Conservation (phyloP, 2,888 invertebrate genomes). For the Heliconius ismenius region DNA sequence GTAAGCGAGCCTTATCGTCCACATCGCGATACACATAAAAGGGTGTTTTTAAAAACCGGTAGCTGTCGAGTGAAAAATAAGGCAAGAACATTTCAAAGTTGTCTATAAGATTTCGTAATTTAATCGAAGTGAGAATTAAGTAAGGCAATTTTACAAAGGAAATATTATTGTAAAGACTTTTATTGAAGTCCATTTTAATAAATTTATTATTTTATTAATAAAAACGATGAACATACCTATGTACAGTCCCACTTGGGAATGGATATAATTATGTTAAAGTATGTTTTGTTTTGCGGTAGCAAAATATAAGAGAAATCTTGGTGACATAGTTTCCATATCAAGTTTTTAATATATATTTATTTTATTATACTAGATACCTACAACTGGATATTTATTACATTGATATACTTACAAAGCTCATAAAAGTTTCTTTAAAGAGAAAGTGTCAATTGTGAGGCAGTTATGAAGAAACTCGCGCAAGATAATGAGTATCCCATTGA, state of each 20-base stretch:
- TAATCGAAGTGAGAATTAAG: background rate
- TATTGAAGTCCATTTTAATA: background rate
- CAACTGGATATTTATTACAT: slow-evolving; percentile 9
- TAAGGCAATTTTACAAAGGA: background rate
- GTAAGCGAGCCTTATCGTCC: slow-evolving; percentile 6
- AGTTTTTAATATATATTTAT: slow-evolving; percentile 7
- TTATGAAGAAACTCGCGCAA: slow-evolving; percentile 55
- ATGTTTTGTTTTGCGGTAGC: background rate
- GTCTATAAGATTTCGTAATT: slow-evolving; percentile 6
- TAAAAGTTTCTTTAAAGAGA: slow-evolving; percentile 52
- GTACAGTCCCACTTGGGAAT: background rate
- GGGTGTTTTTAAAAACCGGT: slow-evolving; percentile 17
- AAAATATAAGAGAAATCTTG: slow-evolving; percentile 8
- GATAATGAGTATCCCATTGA: slow-evolving; percentile 59
- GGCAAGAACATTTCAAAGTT: slow-evolving; percentile 1
- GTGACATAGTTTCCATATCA: slow-evolving; percentile 1
- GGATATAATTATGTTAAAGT: background rate
- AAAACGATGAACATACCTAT: background rate
- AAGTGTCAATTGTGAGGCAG: slow-evolving; percentile 54
- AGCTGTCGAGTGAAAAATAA: background rate
- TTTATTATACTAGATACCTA: slow-evolving; percentile 11
- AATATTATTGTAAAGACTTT: background rate
- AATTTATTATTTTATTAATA: background rate
- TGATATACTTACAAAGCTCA: slow-evolving; percentile 18
- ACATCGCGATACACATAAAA: background rate